Base-by-base conservation (phyloP, 2,113 vertebrate genomes). In the Capreolus pygargus region DNA sequence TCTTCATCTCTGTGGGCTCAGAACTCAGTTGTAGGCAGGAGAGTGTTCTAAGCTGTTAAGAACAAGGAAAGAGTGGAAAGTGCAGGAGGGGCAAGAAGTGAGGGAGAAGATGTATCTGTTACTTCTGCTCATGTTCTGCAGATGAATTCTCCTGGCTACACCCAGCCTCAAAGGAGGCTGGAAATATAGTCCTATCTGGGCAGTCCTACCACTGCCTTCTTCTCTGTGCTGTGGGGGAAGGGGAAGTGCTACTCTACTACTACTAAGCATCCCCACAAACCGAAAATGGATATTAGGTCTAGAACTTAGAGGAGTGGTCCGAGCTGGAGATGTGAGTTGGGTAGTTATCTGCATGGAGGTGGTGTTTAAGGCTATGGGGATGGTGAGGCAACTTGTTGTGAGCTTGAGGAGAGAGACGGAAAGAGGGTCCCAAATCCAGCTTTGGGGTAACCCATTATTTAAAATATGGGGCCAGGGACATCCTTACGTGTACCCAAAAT, bases 381-480 rank as follows among this genome's bases (percentile, higher is more conserved):
- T 23, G 45, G 23, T 0, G 6, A 70, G 43, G 76, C 1, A 0
- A 14, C 36, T 30, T 6, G 54, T 36, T 27, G 43, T 0, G 8
- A 50, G 9, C 21, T 19, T 4, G 21, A 47, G 17, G 67, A 47
- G 45, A 78, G 16, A 23, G 12, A 28, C 21, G 9, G 55, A 16
- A 30, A 52, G 61, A 45, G 70, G 52, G 7, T 27, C 52, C 43
- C 7, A 33, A 30, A 33, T 16, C 13, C 1, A 58, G 43, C 50
- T 45, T 45, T 23, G 57, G 86, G 61, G 54, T 23, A 23, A 25
- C 28, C 45, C 4, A 2, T 86, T 23, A 13, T 43, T 57, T 21
- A 30, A 55, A 86, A 60, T 45, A 52, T 23, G 30, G 57, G 55
- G 54, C 52, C 19, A 13, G 55, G n/a, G 27, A 27, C 17, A 16